Conservation (phyloP, 1,140 invertebrate species). For the Microvelia longipes region DNA sequence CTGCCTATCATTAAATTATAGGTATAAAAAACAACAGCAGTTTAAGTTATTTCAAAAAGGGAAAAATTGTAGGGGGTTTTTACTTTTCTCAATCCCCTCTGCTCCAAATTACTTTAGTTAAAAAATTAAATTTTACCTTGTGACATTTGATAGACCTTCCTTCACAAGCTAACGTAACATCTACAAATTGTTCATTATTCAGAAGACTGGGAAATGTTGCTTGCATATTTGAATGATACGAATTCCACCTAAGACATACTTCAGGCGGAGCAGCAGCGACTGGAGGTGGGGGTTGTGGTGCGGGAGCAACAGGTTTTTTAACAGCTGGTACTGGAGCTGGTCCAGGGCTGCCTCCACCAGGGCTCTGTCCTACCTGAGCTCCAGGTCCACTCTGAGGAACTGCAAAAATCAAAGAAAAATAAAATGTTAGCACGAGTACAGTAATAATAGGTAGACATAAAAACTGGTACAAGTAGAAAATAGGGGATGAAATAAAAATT, state of each 20-base stretch:
- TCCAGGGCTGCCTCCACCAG: neutral
- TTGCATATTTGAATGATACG: conserved; percentile 68
- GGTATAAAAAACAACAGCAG: no score
- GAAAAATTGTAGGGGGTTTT: no score
- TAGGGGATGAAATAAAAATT: no score
- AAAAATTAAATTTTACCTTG: conserved; percentile 38
- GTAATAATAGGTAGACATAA: no score
- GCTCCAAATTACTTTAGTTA: neutral
- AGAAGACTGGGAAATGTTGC: conserved; percentile 60
- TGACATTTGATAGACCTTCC: conserved; percentile 74
- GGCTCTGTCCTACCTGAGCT: neutral
- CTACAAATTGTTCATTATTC: conserved; percentile 68
- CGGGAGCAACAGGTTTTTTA: neutral
- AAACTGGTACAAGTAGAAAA: no score
- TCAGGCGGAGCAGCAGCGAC: conserved; percentile 11
- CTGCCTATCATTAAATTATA: no score
- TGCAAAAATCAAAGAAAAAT: neutral
- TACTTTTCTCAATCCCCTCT: no score
- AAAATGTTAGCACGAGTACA: no score
- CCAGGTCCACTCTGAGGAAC: neutral
- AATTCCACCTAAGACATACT: conserved; percentile 75
- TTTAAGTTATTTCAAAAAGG: no score
- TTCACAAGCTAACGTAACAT: conserved; percentile 77
- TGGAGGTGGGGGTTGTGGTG: neutral
- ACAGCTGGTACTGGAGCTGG: conserved; percentile 2